Evolutionary conservation across 2,797 vertebrate species (phyloP).

Genomic region (Manis pentadactyla): DNA sequence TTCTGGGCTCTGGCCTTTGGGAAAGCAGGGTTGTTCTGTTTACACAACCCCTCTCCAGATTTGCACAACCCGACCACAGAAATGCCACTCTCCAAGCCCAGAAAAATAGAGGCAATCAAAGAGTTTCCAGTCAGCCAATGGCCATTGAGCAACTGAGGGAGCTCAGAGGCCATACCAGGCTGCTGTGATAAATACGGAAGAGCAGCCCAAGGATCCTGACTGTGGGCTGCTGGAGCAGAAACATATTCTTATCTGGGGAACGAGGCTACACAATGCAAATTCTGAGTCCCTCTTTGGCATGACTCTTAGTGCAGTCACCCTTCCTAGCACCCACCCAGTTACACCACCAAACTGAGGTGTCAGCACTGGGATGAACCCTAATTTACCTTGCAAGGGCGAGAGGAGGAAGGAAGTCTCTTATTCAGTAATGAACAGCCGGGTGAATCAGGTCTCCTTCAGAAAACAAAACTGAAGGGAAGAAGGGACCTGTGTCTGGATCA

Average conservation of each 20-base stretch:
- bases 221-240: neutral
- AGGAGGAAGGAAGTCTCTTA: slow-evolving; percentile 35
- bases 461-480: neutral
- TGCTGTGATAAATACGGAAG: neutral
- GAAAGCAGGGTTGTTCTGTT: slow-evolving; percentile 43
- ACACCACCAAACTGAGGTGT: neutral
- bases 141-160: neutral
- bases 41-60: slow-evolving; percentile 53
- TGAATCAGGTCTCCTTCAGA: slow-evolving; percentile 3
- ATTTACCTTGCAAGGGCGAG: neutral
- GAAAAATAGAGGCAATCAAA: slow-evolving; percentile 56
- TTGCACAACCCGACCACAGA: slow-evolving; percentile 61
- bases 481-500: neutral
- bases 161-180: neutral
- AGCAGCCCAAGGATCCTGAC: neutral
- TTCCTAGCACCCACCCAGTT: neutral
- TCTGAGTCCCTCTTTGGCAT: neutral
- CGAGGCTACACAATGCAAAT: neutral
- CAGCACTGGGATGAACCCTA: neutral
- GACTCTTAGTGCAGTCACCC: neutral
- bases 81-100: neutral
- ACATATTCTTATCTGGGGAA: neutral
- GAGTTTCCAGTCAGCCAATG: neutral
- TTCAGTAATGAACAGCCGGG: neutral
- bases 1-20: slow-evolving; percentile 62